Evolutionary conservation across 2,888 invertebrate genomes (phyloP), one percentile per base, ranked within the genome.

Genomic region (Euclidia mi): DNA sequence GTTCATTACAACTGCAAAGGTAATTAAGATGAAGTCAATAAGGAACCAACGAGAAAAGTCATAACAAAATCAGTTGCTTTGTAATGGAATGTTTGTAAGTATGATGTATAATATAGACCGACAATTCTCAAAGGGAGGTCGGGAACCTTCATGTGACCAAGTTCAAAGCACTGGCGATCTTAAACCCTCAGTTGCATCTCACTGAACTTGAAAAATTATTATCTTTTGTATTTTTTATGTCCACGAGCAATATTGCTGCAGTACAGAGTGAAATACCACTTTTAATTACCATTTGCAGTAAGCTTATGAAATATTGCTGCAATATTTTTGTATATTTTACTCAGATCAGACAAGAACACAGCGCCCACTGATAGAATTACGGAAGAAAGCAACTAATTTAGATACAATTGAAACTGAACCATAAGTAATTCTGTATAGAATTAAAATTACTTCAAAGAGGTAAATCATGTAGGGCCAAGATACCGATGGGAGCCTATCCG

Each of bases 121-220:
- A 34, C 15, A 41, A 65, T 56, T 34, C 62, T 49, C 63, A 44
- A 50, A 74, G 58, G 56, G 60, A 66, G 63, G 56, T 66, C 61
- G 34, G 59, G 53, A 46, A 64, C 64, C 48, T 44, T 29, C 28
- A 41, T 32, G 45, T 41, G 43, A 37, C 9, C 9, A 42, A 56
- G 71, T 58, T 72, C 51, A 69, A 73, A 59, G 70, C 56, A 65
- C 70, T 31, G 10, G 7, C 46, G 66, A 55, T 59, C 56, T 20
- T 56, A 57, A 38, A 66, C 55, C 67, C 28, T 10, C 32, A 17
- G 14, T 57, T 46, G 34, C 53, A 64, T 40, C 45, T 59, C 37
- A 29, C 56, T 56, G 17, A 37, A 46, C 31, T 14, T 37, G 17
- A 35, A 32, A 31, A 37, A 49, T 10, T 14, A 35, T 38, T 32